Base-by-base conservation (phyloP, 2,797 vertebrate species). In the Lophius americanus region DNA sequence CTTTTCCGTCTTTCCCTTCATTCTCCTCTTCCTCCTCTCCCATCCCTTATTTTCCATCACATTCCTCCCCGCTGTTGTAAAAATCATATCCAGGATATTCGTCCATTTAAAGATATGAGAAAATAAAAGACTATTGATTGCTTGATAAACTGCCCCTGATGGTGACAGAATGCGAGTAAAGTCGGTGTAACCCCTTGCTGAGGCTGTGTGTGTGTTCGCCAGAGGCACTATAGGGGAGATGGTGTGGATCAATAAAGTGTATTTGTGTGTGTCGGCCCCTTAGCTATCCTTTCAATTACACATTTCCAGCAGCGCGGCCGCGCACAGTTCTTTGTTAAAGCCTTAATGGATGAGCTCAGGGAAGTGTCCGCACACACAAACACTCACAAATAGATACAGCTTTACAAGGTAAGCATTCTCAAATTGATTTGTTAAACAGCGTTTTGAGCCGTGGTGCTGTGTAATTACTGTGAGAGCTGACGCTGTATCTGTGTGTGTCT, bases 391-490 rank as follows among this genome's bases (percentile, higher is more conserved):
- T 61, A 82, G 79, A 87, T 82, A 89, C 76, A 89, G 89, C 91
- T 95, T 93, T 93, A 93, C 93, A 94, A 94, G 91, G 83, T 91
- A 91, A 95, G 88, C 91, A 93, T 94, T 95, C 94, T 92, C 90
- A 94, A 95, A 95, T 95, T 93, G 93, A 95, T 94, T 95, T 93
- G 93, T 95, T 96, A 95, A 95, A 94, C 92, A 88, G 88, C 78
- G 88, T 95, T 95, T 91, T 96, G 94, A 95, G 94, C 91, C 90
- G 68, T 49, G 56, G 79, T 79, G 77, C 88, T 91, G 84, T 90
- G 90, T 93, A 93, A 94, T 96, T 94, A 93, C 91, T 86, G 88
- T 47, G 79, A 88, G 77, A 81, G 88, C 85, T 85, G 88, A 84
- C 78, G 71, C 80, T 83, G 73, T 74, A 78, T 82, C 54, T 70